These are phyloP conservation scores for Diachasmimorpha longicaudata DNA, from an alignment of 1,140 invertebrate species.

Conservation along the genomic window DNA sequence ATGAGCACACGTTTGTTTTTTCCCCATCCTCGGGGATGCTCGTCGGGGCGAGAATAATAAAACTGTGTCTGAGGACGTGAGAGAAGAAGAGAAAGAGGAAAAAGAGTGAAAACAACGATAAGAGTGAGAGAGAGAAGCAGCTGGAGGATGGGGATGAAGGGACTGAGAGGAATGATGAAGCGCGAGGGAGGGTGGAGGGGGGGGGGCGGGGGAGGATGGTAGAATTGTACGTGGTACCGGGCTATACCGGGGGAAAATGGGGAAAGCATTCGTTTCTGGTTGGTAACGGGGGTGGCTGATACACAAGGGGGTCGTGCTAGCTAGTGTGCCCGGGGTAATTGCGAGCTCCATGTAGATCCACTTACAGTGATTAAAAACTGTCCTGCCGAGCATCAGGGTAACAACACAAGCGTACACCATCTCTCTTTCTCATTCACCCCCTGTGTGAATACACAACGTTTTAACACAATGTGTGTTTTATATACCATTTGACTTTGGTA, in stretches of 20 bases:
- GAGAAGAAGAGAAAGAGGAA: not conserved
- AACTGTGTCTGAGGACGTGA: conserved; percentile 1
- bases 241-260: conserved; percentile 2
- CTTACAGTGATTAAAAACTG: conserved; percentile 65
- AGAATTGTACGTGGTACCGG: not conserved
- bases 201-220: not conserved
- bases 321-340: conserved; percentile 57
- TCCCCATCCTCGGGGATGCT: not conserved
- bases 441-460: conserved; percentile 4
- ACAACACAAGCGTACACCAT: conserved; percentile 1
- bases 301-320: conserved; percentile 51
- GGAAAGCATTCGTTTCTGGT: conserved; percentile 19
- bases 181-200: not conserved
- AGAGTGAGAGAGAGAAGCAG: not conserved
- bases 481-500: not conserved
- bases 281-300: conserved; percentile 37
- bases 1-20: not conserved
- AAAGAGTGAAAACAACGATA: not conserved
- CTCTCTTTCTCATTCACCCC: conserved; percentile 2
- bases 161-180: conserved; percentile 3
- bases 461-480: not conserved
- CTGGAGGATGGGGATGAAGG: not conserved
- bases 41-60: not conserved
- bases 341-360: conserved; percentile 61
- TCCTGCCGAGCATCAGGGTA: conserved; percentile 55